Base-by-base conservation (phyloP, 2,113 vertebrate species). In the Ammodytes dubius region DNA sequence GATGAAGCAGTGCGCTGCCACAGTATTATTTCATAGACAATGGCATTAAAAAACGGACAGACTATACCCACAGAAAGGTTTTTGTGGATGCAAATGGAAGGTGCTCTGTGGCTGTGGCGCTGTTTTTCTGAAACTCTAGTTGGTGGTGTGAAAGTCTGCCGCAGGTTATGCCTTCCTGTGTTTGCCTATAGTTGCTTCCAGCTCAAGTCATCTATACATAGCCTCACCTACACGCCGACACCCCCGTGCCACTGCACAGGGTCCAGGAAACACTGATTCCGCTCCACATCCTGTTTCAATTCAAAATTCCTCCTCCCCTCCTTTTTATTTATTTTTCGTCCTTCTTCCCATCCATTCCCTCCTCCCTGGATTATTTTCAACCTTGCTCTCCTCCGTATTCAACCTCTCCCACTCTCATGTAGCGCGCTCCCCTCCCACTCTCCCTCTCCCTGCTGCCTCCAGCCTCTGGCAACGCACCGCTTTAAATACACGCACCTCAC, bases 1-100 rank as follows among this genome's bases (percentile, higher is more conserved):
- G 69, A 85, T 92, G 93, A 93, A 70, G 88, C 89, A 89, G 77
- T 84, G 87, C 2, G n/a, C 88, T 70, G 90, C 88, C 79, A 89
- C 88, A 77, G 66, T 15, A 77, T 70, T 60, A 43, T 76, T 79
- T 84, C 75, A 81, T 76, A 74, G 79, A 90, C 79, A 81, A 70
- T 77, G 57, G 68, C 35, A 9, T 3, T 5, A 4, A 50, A 17
- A 56, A n/a, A 63, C 2, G 19, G 57, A 40, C 7, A 15, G 35
- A 67, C 82, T 52, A 43, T 15, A 42, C 35, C 59, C 49, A 54
- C 45, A 50, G 9, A 65, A 73, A 77, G n/a, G 43, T 19, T 39
- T 27, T 35, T 19, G n/a, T 14, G 57, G 52, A 81, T 64, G 56
- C 11, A 37, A 87, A 74, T 53, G 58, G 47, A 39, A 53, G 27